Percentiles rank a stretch among this genome's conserved stretches.
Evolutionary conservation across 2,797 vertebrate species (phyloP).

Genomic region (Parotocinclus haroldoi): DNA sequence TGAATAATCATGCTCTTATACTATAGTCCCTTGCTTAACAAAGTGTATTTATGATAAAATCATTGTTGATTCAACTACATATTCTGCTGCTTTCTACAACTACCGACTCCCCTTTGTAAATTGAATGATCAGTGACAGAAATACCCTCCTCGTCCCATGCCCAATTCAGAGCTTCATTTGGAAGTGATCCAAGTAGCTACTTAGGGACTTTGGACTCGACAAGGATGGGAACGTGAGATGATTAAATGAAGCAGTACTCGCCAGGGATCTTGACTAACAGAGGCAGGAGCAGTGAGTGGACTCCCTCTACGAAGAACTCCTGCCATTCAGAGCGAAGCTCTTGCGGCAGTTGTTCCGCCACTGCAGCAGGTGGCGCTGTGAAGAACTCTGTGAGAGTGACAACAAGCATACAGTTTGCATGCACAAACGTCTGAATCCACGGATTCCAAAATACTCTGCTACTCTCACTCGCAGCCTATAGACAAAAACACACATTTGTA

Average conservation of each 20-base stretch:
- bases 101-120: no score
- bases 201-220: no score
- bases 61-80: no score
- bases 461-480: slow-evolving; percentile 81
- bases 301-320: slow-evolving; percentile 90
- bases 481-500: slow-evolving; percentile 7
- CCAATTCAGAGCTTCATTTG: not conserved
- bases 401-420: slow-evolving; percentile 79
- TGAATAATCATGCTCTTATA: no score
- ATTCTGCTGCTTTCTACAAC: no score
- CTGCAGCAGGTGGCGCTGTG: slow-evolving; percentile 62
- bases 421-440: slow-evolving; percentile 86
- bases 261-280: slow-evolving; percentile 85
- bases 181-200: no score
- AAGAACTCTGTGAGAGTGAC: slow-evolving; percentile 82
- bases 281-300: slow-evolving; percentile 85
- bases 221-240: no score
- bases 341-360: slow-evolving; percentile 72
- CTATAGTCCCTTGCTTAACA: no score
- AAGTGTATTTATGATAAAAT: no score
- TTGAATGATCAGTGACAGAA: no score
- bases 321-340: slow-evolving; percentile 85
- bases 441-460: slow-evolving; percentile 73
- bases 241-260: slow-evolving; percentile 49
- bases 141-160: no score